Percentiles rank a stretch among this genome's conserved stretches.
Evolutionary conservation across 2,888 invertebrate species (phyloP).

Genomic region (Nomada hirtipes): DNA sequence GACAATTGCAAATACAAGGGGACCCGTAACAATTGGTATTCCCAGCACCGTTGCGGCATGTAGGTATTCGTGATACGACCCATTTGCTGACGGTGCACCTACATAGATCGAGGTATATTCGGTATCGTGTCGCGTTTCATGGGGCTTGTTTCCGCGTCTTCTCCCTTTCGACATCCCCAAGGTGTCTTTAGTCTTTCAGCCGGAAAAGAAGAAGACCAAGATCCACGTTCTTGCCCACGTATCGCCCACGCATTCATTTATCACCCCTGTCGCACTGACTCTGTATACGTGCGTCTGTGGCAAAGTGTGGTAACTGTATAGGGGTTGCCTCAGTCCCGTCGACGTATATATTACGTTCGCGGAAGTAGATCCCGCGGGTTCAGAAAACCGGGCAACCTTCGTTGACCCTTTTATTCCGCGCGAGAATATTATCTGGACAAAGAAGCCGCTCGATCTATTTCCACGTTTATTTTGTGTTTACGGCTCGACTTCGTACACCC

Average conservation of each 20-base stretch:
- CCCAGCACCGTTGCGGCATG: background rate
- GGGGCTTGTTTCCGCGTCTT: conserved; percentile 17
- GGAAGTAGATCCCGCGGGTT: conserved; percentile 11
- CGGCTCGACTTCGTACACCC: background rate
- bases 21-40: background rate
- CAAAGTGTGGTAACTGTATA: conserved; percentile 56
- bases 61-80: conserved; percentile 7
- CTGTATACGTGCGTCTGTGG: conserved; percentile 31
- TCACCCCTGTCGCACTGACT: conserved; percentile 45
- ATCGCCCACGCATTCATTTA: conserved; percentile 70
- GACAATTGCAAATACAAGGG: background rate
- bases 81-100: background rate
- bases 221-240: conserved; percentile 43
- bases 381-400: background rate
- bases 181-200: conserved; percentile 65
- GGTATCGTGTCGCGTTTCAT: conserved; percentile 5
- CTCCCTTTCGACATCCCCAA: conserved; percentile 41
- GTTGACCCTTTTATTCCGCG: conserved; percentile 53
- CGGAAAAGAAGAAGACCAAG: conserved; percentile 17
- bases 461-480: background rate
- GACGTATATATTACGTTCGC: conserved; percentile 34
- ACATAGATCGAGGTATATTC: conserved; percentile 55
- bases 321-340: conserved; percentile 26
- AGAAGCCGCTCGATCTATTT: background rate
- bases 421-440: conserved; percentile 43